Evolutionary conservation across 1,140 invertebrate species (phyloP), one percentile per base, ranked within the genome.

Genomic region (Drosophila funebris): DNA sequence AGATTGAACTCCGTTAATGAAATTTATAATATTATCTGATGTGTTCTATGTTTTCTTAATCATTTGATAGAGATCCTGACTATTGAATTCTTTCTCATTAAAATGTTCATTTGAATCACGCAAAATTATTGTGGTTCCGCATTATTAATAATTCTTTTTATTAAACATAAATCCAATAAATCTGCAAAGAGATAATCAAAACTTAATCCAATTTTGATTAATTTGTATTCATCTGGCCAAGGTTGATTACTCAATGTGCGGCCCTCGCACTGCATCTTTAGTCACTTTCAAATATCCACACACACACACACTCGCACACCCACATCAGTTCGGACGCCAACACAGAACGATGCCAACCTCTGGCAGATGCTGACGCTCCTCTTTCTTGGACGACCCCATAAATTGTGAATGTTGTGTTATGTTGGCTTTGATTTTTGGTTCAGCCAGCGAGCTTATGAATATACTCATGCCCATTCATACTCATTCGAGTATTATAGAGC

Each of bases 371-470:
- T 27, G 60, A 56, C 68, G 60, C 68, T 48, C 68, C 68, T 64
- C 61, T 64, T 64, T 53, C 58, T 44, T 36, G 61, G 33, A 56
- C 41, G 33, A 56, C 41, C 16, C 46, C 69, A 71, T 72, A 68
- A 73, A 67, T 53, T 46, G 48, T 60, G 27, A 52, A 27, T 60
- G 24, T 56, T 48, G 24, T 67, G 52, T 56, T 48, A 33, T 67
- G 52, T 68, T 60, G 46, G 53, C 11, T 70, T 50, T 63, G 50
- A 56, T 72, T 67, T 67, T 50, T 39, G 9, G 48, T 36, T 70
- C 14, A 44, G 60, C 16, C 36, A 13, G 16, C 31, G 24, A 44
- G 24, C 16, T 39, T n/a, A 14, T 24, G n/a, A 29, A 41, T 18
- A 41, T 41, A 41, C 11, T 41, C n/a, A 16, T 18, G 2, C n/a